phyloP scores from a whole-genome alignment of 2,888 invertebrate species.

The Xylocampa areola region DNA sequence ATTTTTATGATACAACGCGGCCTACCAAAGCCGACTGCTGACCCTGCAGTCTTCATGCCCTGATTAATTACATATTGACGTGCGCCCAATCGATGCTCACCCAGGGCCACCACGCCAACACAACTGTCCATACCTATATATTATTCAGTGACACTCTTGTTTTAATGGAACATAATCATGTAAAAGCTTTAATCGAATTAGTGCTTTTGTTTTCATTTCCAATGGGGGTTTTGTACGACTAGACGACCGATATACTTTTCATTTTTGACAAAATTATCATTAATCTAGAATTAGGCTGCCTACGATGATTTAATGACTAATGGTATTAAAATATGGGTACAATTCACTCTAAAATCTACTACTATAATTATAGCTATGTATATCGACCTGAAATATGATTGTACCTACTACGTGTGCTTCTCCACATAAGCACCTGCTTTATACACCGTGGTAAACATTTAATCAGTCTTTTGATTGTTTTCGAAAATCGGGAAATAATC shows the following conservation, averaged over 20 bases:
- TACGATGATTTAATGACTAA: conserved; percentile 27
- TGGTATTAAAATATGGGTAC: conserved; percentile 25
- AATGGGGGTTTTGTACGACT: conserved; percentile 52
- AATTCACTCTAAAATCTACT: conserved; percentile 22
- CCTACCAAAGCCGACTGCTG: conserved; percentile 34
- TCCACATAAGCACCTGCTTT: too few species aligned
- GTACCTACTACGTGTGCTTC: too few species aligned
- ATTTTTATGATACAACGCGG: conserved; percentile 28
- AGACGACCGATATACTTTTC: conserved; percentile 14
- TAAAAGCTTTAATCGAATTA: conserved; percentile 78
- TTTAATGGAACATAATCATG: conserved; percentile 79
- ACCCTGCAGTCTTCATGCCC: conserved; percentile 58
- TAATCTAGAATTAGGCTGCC: conserved; percentile 21
- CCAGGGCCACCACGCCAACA: conserved; percentile 73
- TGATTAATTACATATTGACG: conserved; percentile 64
- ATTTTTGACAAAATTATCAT: conserved; percentile 19
- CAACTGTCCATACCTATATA: conserved; percentile 71
- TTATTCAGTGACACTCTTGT: conserved; percentile 76
- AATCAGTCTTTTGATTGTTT: too few species aligned
- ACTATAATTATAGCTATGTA: too few species aligned
- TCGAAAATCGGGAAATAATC: too few species aligned
- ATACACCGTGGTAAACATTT: too few species aligned
- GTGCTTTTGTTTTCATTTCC: conserved; percentile 75
- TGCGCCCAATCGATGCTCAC: conserved; percentile 72
- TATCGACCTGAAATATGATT: conserved; percentile 24